Evolutionary conservation across 53 echinoderm and acorn worm species (phyloP).

Genomic region (Holothuria leucospilota): DNA sequence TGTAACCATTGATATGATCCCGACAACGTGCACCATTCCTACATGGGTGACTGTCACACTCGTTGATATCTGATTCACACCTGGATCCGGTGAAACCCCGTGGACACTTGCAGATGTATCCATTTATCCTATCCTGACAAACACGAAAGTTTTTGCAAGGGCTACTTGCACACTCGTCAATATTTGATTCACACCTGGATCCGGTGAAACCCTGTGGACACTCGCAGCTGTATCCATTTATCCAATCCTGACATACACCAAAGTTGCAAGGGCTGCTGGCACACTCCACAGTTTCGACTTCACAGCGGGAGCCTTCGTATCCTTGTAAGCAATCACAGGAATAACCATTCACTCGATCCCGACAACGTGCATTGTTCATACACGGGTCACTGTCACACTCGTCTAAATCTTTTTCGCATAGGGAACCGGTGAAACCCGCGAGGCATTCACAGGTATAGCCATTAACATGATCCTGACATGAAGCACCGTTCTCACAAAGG

Average conservation of each 20-base stretch:
- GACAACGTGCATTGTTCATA: conserved; percentile 48
- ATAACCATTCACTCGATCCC: conserved; percentile 53
- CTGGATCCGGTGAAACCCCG: conserved; percentile 61
- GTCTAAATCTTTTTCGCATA: conserved; percentile 62
- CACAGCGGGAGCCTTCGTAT: conserved; percentile 52
- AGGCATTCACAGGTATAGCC: too few species aligned
- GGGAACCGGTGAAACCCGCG: conserved; percentile 46
- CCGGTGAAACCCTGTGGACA: conserved; percentile 66
- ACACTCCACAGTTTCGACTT: conserved; percentile 69
- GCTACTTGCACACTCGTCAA: conserved; percentile 3
- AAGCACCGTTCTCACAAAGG: too few species aligned
- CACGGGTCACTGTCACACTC: conserved; percentile 70
- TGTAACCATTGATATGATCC: conserved; percentile 62
- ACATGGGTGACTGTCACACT: conserved; percentile 71
- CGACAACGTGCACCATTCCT: conserved; percentile 61
- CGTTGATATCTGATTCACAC: conserved; percentile 63
- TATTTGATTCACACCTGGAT: conserved; percentile 18
- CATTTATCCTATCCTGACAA: conserved; percentile 61
- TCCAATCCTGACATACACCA: conserved; percentile 52
- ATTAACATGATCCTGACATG: too few species aligned
- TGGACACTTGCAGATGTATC: conserved; percentile 61
- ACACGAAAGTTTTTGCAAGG: conserved; percentile 64
- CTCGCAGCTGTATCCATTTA: conserved; percentile 52
- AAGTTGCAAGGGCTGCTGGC: conserved; percentile 60
- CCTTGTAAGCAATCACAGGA: conserved; percentile 57